These are phyloP conservation scores for Hirudinaria manillensis DNA, from an alignment of 2,888 invertebrate species.

Conservation along the genomic window DNA sequence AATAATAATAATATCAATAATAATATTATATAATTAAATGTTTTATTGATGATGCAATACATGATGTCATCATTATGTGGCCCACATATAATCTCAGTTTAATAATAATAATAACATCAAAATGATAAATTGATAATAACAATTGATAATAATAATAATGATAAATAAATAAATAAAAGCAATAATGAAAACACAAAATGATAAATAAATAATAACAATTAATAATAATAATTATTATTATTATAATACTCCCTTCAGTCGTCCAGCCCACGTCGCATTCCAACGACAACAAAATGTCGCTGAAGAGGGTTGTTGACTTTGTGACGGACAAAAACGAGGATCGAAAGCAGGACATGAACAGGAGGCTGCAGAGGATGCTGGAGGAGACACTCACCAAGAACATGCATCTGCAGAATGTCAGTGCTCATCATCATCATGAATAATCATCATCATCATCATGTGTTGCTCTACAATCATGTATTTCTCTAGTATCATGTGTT, in stretches of 20 bases:
- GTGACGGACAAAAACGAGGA: conserved; percentile 44
- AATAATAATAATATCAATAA: no score
- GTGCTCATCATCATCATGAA: conserved; percentile 15
- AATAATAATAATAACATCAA: no score
- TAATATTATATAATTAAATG: not conserved
- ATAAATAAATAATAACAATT: no score
- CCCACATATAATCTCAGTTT: not conserved
- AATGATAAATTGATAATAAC: no score
- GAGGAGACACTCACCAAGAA: conserved; percentile 59
- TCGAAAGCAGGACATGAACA: conserved; percentile 41
- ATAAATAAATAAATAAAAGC: no score
- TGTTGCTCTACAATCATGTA: no score
- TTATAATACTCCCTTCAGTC: no score
- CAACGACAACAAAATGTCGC: conserved; percentile 37
- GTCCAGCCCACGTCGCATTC: not conserved
- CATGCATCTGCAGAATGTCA: conserved; percentile 57
- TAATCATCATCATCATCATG: no score
- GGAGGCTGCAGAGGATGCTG: conserved; percentile 56
- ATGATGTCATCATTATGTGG: not conserved
- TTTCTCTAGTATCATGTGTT: no score
- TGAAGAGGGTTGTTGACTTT: conserved; percentile 54
- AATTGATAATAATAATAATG: no score
- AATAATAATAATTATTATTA: no score
- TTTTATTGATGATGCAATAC: not conserved
- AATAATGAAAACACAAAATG: no score